Base-by-base conservation (phyloP, 2,113 vertebrate species). In the Damaliscus lunatus region DNA sequence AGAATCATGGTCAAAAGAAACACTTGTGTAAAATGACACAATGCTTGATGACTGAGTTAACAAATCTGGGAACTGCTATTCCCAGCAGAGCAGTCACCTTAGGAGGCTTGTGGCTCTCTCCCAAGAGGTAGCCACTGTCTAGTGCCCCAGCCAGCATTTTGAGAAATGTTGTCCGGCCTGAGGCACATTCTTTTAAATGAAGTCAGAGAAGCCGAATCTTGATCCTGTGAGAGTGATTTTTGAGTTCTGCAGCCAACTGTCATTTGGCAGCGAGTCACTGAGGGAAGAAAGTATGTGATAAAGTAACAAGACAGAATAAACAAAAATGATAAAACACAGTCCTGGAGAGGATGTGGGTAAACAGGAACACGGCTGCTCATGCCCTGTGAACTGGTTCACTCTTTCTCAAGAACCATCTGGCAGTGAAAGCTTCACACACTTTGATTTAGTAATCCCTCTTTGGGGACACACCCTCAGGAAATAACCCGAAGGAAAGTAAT, bases 381-480 rank as follows among this genome's bases (percentile, higher is more conserved):
- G 46, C 4, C 88, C 80, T 5, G 9, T 5, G n/a, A 46, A 40
- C 16, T 0, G 4, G 36, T 11, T 81, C 60, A 27, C 3, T 25
- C 25, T 89, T 90, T 53, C 50, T 67, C 12, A n/a, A 60, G 57
- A 53, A 80, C 60, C 71, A 16, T 15, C 40, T 52, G 64, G 84
- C 55, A 55, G 2, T 3, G 29, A 52, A 77, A 74, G 33, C 55
- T 82, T 86, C 43, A 80, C 4, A 10, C 19, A 43, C 91, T 82
- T 8, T 62, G 53, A 40, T 53, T 80, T 48, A 84, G 62, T 25
- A 59, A 25, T 48, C 67, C 40, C 6, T 46, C 86, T 36, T 11
- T 4, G 0, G 25, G 71, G 94, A 83, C 96, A 97, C 90, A 81
- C 81, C 62, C 90, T 98, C 90, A 94, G 94, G 97, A 98, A 98